Evolutionary conservation across 2,888 invertebrate species (phyloP), one percentile per base, ranked within the genome.

Genomic region (Coenonympha glycerion): DNA sequence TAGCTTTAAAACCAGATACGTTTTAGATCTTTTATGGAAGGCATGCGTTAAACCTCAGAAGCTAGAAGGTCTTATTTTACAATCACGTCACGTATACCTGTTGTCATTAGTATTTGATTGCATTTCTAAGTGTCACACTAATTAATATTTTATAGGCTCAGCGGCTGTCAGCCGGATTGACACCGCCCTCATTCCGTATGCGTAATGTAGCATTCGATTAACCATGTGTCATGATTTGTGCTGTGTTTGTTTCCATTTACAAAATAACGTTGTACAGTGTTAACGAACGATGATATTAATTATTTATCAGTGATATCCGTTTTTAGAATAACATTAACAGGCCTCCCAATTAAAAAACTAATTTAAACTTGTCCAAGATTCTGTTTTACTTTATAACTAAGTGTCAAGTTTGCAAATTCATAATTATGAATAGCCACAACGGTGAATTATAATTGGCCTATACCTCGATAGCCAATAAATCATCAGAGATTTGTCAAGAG

Each of bases 61-160:
- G 42, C 28, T 11, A 36, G 57, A 61, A 57, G 57, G 57, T 56
- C 56, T 53, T 46, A 48, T 52, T 48, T 46, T 47, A 49, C 42
- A 59, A 58, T 60, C 56, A 54, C 44, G 41, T 52, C 53, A 63
- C 53, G 53, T 53, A n/a, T n/a, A 45, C 39, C 21, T 37, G 50
- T 28, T 45, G 47, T 51, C 49, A 54, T 57, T 54, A 44, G 33
- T 47, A 47, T 30, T 49, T 36, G 30, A 51, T 51, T 56, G 36
- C 33, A 26, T 46, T 49, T 46, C 49, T 45, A 49, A 52, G 55
- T 49, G 53, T 49, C 46, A 49, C 19, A 47, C 41, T 53, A 30
- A 60, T 60, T 60, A 56, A 48, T 58, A 58, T 56, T 60, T 56
- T 33, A 54, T 42, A 19, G 39, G 46, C 57, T 48, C 47, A 31